Conservation (phyloP, 1,140 invertebrate genomes). For the Brachionus sp. region DNA sequence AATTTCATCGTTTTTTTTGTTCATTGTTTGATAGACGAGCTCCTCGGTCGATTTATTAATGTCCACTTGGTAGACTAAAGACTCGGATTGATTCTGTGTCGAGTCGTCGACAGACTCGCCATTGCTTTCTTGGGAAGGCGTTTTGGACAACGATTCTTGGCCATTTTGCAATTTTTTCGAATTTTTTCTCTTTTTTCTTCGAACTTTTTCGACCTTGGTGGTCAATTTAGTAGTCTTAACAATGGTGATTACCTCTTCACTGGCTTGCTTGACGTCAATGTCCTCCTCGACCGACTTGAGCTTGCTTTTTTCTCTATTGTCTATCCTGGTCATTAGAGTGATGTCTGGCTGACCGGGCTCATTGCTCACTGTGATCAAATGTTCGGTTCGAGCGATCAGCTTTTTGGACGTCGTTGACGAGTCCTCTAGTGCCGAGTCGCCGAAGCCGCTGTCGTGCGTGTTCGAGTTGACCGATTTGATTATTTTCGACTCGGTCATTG, state of each 20-base stretch:
- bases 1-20: neutral
- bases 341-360: neutral
- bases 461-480: neutral
- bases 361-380: neutral
- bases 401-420: neutral
- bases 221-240: slow-evolving; percentile 31
- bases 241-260: slow-evolving; percentile 16
- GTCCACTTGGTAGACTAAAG: neutral
- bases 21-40: neutral
- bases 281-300: neutral
- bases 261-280: neutral
- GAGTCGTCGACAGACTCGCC: neutral
- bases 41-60: slow-evolving; percentile 39
- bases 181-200: slow-evolving; percentile 32
- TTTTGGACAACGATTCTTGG: neutral
- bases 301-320: neutral
- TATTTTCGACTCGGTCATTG: neutral
- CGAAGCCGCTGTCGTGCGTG: slow-evolving; percentile 28
- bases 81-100: neutral
- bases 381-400: neutral
- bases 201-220: slow-evolving; percentile 2
- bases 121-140: neutral
- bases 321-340: neutral
- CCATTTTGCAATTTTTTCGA: neutral
- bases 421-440: slow-evolving; percentile 5